Evolutionary conservation across 2,113 vertebrate species (phyloP), one percentile per base, ranked within the genome.

Genomic region (Tylochromis polylepis): DNA sequence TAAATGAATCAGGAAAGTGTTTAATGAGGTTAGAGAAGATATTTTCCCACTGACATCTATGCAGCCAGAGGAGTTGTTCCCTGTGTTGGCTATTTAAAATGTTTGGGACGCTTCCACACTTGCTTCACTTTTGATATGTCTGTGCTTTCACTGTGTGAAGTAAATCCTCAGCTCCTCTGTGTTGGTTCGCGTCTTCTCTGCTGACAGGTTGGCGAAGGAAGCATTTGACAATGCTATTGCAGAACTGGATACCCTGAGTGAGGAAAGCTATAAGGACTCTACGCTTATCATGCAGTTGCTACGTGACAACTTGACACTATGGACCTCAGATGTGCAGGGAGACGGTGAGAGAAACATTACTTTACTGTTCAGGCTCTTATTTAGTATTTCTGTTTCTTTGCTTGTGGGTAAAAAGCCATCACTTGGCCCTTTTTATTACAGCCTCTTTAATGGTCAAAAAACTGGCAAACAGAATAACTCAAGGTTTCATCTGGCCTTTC

Each of bases 241-340:
- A 95, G 99, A 99, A 96, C 97, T 99, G 97, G 99, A 99, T 94
- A 98, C 97, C 38, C 97, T 99, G 97, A 99, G 97, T 90, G 98
- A 99, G 97, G 98, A 99, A 94, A 99, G 98, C 96, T 99, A 99
- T 97, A 99, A 99, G 97, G 98, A 99, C 97, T 99, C 98, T 87
- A 99, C 98, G 87, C 98, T 99, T 96, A 99, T 99, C 97, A 99
- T 99, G 98, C 98, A 99, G 96, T 97, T 99, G 97, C 97, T 99
- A 97, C 98, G 98, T 90, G 98, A 99, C 97, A 99, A 99, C 96
- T 97, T 99, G 97, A 99, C 98, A 97, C 97, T 99, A 97, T 99
- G 98, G 98, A 99, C 98, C 97, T 99, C 98, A 97, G 98, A 99
- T 95, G 98, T 98, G 97, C 98, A 99, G 97, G 98, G 97, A 93